phyloP scores from a whole-genome alignment of 2,797 vertebrate species.

The Tenualosa ilisha region DNA sequence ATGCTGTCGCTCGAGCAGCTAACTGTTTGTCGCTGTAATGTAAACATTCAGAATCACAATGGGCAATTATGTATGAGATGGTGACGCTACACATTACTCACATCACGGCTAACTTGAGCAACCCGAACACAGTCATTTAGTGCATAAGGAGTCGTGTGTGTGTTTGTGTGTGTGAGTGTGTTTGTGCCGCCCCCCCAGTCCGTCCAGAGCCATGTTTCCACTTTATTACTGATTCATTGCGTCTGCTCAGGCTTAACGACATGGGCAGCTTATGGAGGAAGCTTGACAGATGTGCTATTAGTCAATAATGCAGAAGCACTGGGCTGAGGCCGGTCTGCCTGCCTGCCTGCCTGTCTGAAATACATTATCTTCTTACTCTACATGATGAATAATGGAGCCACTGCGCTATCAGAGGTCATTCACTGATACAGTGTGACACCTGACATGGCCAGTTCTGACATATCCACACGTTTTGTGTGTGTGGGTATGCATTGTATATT shows the following conservation, averaged over 20 bases:
- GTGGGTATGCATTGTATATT: background rate
- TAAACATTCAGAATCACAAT: constrained; percentile 26
- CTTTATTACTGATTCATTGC: background rate
- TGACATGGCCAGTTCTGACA: background rate
- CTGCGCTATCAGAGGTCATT: background rate
- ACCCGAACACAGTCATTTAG: background rate
- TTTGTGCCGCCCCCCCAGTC: background rate
- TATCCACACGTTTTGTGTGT: no score
- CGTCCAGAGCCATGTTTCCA: background rate
- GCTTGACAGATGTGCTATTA: constrained; percentile 8
- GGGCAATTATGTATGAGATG: background rate
- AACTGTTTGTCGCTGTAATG: constrained; percentile 21
- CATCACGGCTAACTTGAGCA: background rate
- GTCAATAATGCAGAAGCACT: background rate
- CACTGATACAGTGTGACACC: background rate
- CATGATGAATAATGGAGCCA: background rate
- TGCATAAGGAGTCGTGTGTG: background rate
- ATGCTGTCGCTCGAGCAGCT: background rate
- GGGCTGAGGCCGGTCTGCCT: background rate
- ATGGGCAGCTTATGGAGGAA: background rate
- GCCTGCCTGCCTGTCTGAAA: background rate
- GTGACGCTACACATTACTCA: constrained; percentile 8
- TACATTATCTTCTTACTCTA: constrained; percentile 6
- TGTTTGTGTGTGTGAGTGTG: background rate
- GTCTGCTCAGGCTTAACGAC: background rate